Conservation (phyloP, 2,888 invertebrate genomes). For the Acronicta aceris region DNA sequence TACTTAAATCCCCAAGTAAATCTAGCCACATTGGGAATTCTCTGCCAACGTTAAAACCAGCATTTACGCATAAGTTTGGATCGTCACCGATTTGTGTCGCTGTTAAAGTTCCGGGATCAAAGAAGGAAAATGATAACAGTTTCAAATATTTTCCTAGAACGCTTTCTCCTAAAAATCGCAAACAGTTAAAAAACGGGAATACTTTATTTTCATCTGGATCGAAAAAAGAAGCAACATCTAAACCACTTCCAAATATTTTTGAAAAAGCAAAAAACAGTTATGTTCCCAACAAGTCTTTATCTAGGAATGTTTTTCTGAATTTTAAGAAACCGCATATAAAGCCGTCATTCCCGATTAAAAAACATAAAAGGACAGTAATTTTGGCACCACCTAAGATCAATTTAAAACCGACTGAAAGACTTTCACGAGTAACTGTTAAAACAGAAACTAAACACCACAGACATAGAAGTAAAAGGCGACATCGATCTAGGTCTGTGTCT, state of each 20-base stretch:
- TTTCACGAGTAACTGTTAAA: constrained; percentile 81
- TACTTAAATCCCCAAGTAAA: constrained; percentile 81
- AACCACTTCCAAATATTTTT: constrained; percentile 79
- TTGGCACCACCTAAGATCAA: constrained; percentile 85
- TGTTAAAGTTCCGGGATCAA: constrained; percentile 67
- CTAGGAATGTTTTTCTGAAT: constrained; percentile 84
- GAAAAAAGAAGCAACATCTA: constrained; percentile 75
- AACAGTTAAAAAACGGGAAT: constrained; percentile 69
- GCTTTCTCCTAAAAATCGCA: constrained; percentile 78
- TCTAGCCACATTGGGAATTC: constrained; percentile 70
- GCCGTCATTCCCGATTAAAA: constrained; percentile 85
- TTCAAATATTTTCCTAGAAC: constrained; percentile 70
- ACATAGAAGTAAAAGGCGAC: constrained; percentile 84
- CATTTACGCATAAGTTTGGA: constrained; percentile 85
- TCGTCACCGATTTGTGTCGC: constrained; percentile 77
- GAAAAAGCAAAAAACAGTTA: constrained; percentile 84
- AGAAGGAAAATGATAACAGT: constrained; percentile 74
- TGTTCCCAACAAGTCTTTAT: constrained; percentile 81
- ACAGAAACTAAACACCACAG: constrained; percentile 84
- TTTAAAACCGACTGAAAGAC: constrained; percentile 81
- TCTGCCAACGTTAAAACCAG: constrained; percentile 80
- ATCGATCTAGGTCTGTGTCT: constrained; percentile 84
- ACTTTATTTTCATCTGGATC: constrained; percentile 62
- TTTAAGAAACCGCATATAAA: constrained; percentile 82
- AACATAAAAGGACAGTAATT: constrained; percentile 88